Conservation (phyloP, 1,140 invertebrate species). For the Cyrtorhinus lividipennis region DNA sequence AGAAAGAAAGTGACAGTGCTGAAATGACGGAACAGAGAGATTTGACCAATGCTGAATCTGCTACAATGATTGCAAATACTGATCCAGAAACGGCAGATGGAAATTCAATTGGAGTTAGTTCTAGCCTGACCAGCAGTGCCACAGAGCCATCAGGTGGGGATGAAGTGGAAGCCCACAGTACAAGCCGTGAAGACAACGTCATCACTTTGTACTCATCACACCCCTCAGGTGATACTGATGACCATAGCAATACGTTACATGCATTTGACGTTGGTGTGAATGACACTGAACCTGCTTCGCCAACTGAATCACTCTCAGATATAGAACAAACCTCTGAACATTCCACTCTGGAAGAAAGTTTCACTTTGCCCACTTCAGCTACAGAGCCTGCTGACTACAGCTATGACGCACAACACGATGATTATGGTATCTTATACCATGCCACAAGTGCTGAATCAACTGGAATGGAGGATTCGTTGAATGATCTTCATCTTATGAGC, state of each 20-base stretch:
- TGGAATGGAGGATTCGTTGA: not conserved
- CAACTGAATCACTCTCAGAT: not conserved
- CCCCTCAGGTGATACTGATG: not conserved
- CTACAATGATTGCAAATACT: not conserved
- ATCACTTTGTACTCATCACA: not conserved
- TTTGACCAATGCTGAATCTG: not conserved
- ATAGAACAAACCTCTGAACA: not conserved
- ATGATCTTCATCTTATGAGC: not conserved
- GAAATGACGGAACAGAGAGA: not conserved
- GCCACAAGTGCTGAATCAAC: not conserved
- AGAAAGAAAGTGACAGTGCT: not conserved
- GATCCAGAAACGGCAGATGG: not conserved
- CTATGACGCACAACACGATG: constrained; percentile 3
- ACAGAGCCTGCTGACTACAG: constrained; percentile 4
- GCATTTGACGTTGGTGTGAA: not conserved
- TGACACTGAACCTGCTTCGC: not conserved
- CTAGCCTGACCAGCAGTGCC: not conserved
- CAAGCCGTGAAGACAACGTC: not conserved
- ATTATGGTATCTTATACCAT: not conserved
- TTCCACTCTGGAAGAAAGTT: not conserved
- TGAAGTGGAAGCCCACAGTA: not conserved
- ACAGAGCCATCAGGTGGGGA: not conserved
- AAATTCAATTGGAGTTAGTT: not conserved
- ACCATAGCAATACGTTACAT: not conserved
- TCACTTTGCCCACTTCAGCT: not conserved